Percentiles rank a stretch among this genome's conserved stretches.
phyloP scores from a whole-genome alignment of 2,888 invertebrate genomes.

The Monopis laevigella region DNA sequence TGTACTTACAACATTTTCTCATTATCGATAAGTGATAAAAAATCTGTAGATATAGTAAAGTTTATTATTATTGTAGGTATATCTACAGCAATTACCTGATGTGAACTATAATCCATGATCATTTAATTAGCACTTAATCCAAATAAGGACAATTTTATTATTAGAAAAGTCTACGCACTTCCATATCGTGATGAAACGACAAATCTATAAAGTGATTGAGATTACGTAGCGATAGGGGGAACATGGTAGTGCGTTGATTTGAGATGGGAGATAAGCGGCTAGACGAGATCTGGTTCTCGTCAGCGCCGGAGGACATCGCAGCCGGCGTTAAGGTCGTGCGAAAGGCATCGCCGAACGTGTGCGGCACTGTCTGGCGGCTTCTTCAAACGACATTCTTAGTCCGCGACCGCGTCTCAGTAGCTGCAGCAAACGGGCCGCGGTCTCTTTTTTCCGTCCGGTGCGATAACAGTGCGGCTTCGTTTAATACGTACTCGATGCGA shows the following conservation, averaged over 20 bases:
- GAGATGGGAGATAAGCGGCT: constrained; percentile 13
- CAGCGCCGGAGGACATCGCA: constrained; percentile 2
- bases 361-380: constrained; percentile 17
- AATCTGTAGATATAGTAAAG: too few species aligned
- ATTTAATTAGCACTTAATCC: too few species aligned
- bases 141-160: too few species aligned
- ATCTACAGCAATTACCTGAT: too few species aligned
- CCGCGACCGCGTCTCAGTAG: constrained; percentile 15
- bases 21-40: too few species aligned
- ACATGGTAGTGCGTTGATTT: constrained; percentile 10
- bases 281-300: constrained; percentile 4
- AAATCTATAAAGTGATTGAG: constrained; percentile 6
- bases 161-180: too few species aligned
- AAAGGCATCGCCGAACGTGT: constrained; percentile 13
- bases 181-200: neutral
- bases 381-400: constrained; percentile 15
- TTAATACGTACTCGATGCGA: constrained; percentile 5
- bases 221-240: neutral
- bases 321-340: constrained; percentile 12
- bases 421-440: constrained; percentile 10
- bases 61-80: too few species aligned
- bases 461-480: constrained; percentile 12
- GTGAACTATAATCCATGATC: too few species aligned
- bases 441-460: constrained; percentile 13
- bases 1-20: too few species aligned